Evolutionary conservation across 2,888 invertebrate genomes (phyloP).

Genomic region (Ophonus ardosiacus): DNA sequence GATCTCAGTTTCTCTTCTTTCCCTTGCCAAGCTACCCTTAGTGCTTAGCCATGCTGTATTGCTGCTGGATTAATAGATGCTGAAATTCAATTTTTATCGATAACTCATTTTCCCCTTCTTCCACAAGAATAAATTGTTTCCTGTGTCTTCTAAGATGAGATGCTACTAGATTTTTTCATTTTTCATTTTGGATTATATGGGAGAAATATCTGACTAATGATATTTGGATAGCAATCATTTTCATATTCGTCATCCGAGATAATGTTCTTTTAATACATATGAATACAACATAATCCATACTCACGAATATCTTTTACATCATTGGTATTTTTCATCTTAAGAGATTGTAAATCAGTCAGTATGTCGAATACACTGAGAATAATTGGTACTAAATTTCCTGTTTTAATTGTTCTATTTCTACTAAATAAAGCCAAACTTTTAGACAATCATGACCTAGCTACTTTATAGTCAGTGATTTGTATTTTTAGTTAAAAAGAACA

Average conservation of each 20-base stretch:
- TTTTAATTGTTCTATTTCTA: no score
- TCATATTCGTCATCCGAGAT: background rate
- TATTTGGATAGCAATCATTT: slow-evolving; percentile 5
- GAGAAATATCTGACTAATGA: background rate
- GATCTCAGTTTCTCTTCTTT: slow-evolving; percentile 24
- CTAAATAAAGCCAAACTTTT: no score
- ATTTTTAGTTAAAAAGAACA: no score
- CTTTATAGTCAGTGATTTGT: no score
- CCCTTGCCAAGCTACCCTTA: background rate
- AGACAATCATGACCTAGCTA: no score
- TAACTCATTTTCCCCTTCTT: slow-evolving; percentile 38
- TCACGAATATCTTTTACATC: background rate
- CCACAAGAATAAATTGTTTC: slow-evolving; percentile 7
- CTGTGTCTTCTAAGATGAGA: background rate
- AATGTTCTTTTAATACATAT: background rate
- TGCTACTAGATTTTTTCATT: slow-evolving; percentile 8
- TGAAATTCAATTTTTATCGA: slow-evolving; percentile 37
- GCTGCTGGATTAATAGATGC: slow-evolving; percentile 20
- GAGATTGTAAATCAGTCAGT: no score
- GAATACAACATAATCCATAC: background rate
- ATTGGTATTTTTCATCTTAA: no score
- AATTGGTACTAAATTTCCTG: no score
- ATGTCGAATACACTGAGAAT: no score
- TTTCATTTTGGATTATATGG: slow-evolving; percentile 30
- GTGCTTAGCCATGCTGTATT: background rate